Conservation (phyloP, 1,140 invertebrate genomes). For the Eurytemora carolleeae region DNA sequence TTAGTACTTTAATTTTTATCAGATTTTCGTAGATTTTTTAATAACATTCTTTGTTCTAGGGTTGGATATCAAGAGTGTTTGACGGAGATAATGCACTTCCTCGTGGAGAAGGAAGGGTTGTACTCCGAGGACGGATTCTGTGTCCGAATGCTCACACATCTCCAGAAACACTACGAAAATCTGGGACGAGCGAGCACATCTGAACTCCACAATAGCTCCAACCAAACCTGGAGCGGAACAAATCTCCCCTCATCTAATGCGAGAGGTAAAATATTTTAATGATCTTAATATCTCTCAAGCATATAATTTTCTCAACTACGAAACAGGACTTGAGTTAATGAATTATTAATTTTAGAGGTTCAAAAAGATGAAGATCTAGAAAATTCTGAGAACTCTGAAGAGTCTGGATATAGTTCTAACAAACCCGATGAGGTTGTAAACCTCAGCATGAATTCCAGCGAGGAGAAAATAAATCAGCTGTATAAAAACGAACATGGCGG, state of each 20-base stretch:
- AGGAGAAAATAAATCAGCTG: no score
- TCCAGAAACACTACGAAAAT: conserved; percentile 63
- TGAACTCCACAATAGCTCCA: conserved; percentile 27
- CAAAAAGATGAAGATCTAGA: neutral
- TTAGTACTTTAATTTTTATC: no score
- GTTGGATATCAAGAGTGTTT: conserved; percentile 71
- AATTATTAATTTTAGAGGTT: conserved; percentile 3
- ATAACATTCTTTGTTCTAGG: no score
- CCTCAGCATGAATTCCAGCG: neutral
- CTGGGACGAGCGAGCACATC: no score
- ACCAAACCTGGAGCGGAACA: neutral
- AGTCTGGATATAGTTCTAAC: neutral
- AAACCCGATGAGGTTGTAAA: neutral
- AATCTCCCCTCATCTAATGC: no score
- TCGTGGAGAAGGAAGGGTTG: conserved; percentile 62
- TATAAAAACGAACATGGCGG: no score
- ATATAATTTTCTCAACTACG: no score
- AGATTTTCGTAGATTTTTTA: no score
- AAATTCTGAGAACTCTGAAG: conserved; percentile 2
- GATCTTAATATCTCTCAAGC: no score
- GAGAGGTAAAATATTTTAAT: no score
- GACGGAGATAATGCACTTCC: conserved; percentile 64
- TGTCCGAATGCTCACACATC: conserved; percentile 52
- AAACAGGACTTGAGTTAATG: no score
- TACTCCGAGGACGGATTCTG: conserved; percentile 56